Conservation (phyloP, 2,888 invertebrate genomes). For the Meloe dianella region DNA sequence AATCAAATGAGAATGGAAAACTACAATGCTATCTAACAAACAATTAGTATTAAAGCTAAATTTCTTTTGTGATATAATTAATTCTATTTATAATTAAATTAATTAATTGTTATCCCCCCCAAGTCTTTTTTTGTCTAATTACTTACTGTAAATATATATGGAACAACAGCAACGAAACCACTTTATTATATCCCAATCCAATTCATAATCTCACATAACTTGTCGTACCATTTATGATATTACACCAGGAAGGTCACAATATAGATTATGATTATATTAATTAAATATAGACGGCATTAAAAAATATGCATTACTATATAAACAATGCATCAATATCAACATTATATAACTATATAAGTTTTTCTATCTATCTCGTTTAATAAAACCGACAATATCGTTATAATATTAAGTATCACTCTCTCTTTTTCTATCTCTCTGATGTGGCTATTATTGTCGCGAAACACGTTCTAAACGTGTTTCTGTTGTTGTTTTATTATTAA, state of each 20-base stretch:
- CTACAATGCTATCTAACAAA: too few relatives aligned
- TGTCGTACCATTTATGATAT: background rate
- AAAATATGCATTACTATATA: background rate
- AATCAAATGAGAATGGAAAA: too few relatives aligned
- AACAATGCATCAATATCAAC: background rate
- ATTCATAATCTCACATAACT: background rate
- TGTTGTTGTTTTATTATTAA: too few relatives aligned
- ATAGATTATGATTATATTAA: background rate
- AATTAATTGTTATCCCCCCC: too few relatives aligned
- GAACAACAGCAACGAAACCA: background rate
- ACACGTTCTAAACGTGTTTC: too few relatives aligned
- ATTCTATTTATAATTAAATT: background rate
- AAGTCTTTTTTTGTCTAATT: background rate
- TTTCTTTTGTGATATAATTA: background rate
- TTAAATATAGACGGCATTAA: background rate
- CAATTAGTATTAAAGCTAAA: too few relatives aligned
- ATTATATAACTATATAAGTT: background rate
- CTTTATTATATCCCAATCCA: too few relatives aligned
- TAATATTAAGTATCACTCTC: too few relatives aligned
- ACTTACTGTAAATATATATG: background rate
- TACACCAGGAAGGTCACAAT: slow-evolving; percentile 6
- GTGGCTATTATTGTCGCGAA: background rate
- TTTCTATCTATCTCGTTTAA: too few relatives aligned
- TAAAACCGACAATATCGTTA: too few relatives aligned
- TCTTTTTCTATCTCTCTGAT: too few relatives aligned